These are phyloP conservation scores for Xenus cinereus DNA, from an alignment of 2,113 vertebrate species.

Conservation along the genomic window DNA sequence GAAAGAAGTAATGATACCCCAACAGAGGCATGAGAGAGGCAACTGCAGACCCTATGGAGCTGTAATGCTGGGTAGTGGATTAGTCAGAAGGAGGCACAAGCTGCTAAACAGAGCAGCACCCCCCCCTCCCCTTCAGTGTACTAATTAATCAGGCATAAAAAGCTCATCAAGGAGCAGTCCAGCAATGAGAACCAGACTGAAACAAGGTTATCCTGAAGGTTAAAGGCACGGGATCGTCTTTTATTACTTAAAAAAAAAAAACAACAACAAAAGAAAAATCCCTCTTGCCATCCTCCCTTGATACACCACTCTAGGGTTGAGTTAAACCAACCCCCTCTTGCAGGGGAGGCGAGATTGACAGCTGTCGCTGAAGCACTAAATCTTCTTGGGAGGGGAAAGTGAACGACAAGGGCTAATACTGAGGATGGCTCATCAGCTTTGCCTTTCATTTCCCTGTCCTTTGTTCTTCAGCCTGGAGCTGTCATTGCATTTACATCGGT, in stretches of 20 bases:
- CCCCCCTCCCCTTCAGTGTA: background rate
- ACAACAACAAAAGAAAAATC: background rate
- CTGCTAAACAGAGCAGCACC: constrained; percentile 37
- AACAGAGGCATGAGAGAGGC: background rate
- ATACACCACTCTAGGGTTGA: background rate
- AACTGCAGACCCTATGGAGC: background rate
- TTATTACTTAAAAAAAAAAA: constrained; percentile 25
- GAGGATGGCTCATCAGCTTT: background rate
- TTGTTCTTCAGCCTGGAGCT: constrained; percentile 21
- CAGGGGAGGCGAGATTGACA: background rate
- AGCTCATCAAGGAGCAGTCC: constrained; percentile 70
- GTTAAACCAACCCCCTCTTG: background rate
- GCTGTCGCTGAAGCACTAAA: background rate
- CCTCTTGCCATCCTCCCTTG: background rate
- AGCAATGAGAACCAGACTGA: constrained; percentile 41
- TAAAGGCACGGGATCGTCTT: constrained; percentile 44
- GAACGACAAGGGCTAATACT: background rate
- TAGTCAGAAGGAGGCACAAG: constrained; percentile 11
- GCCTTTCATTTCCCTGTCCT: background rate
- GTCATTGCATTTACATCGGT: background rate
- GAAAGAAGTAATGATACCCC: background rate
- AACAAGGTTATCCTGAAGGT: constrained; percentile 71
- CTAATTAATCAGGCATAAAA: constrained; percentile 73
- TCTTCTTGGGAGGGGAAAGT: background rate
- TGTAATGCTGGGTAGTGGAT: background rate